Conservation (phyloP, 1,140 invertebrate species). For the Aphelinus atriplicis region DNA sequence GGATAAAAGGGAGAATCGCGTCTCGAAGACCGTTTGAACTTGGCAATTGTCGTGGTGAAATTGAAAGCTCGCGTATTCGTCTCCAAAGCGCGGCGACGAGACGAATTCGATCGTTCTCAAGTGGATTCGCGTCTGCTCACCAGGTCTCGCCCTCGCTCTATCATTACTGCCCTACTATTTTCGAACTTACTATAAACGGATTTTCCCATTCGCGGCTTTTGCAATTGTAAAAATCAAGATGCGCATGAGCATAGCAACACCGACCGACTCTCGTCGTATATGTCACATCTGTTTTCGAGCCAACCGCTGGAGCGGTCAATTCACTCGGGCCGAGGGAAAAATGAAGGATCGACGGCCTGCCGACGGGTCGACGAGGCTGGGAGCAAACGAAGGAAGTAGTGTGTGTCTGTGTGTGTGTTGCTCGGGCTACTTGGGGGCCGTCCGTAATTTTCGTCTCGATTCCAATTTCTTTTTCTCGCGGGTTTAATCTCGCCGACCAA, state of each 20-base stretch:
- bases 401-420: no score
- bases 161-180: no score
- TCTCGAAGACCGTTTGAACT: background rate
- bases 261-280: no score
- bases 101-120: constrained; percentile 12
- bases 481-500: constrained; percentile 47
- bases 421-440: constrained; percentile 23
- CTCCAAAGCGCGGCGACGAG: background rate
- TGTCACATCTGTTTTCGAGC: no score
- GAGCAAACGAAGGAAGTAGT: background rate
- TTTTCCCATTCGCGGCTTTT: no score
- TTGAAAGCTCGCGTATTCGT: background rate
- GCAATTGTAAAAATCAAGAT: no score
- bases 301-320: background rate
- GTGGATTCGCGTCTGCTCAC: background rate
- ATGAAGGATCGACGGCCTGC: background rate
- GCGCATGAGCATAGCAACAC: no score
- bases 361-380: background rate
- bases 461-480: constrained; percentile 55
- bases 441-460: constrained; percentile 53
- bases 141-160: no score
- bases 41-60: background rate
- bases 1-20: constrained; percentile 8
- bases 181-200: no score
- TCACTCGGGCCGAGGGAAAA: background rate